Conservation (phyloP, 2,797 vertebrate species). For the Neostethus bicornis region DNA sequence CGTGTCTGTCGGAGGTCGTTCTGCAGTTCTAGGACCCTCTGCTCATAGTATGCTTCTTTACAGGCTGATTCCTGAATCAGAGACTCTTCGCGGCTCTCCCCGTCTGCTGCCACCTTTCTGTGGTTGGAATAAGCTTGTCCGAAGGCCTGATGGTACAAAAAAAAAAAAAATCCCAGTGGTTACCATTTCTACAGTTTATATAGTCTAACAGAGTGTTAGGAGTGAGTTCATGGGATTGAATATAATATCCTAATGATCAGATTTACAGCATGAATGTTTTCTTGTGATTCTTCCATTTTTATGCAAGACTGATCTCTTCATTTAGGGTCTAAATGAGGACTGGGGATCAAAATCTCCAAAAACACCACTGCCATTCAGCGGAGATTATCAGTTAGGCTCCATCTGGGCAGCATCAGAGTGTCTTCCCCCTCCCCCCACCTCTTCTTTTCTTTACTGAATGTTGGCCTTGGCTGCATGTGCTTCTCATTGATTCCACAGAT, state of each 20-base stretch:
- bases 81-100: conserved; percentile 94
- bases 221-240: background rate
- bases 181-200: conserved; percentile 4
- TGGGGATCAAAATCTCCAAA: conserved; percentile 22
- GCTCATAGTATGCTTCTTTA: conserved; percentile 95
- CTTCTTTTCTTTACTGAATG: conserved; percentile 24
- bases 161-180: conserved; percentile 2
- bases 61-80: conserved; percentile 94
- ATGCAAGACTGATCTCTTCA: conserved; percentile 24
- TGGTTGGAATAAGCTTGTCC: conserved; percentile 95
- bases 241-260: background rate
- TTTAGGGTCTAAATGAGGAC: conserved; percentile 42
- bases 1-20: conserved; percentile 88
- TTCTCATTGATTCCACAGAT: conserved; percentile 60
- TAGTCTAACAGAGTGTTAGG: background rate
- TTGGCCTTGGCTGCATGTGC: conserved; percentile 50
- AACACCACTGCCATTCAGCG: conserved; percentile 19
- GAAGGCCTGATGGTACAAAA: conserved; percentile 82
- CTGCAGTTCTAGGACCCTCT: conserved; percentile 92
- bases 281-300: conserved; percentile 26
- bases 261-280: conserved; percentile 5
- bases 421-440: conserved; percentile 16
- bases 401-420: conserved; percentile 63
- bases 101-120: conserved; percentile 94
- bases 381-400: conserved; percentile 60